These are phyloP conservation scores for Brachypodius melanocephalos DNA, from an alignment of 2,113 vertebrate genomes.

Conservation along the genomic window DNA sequence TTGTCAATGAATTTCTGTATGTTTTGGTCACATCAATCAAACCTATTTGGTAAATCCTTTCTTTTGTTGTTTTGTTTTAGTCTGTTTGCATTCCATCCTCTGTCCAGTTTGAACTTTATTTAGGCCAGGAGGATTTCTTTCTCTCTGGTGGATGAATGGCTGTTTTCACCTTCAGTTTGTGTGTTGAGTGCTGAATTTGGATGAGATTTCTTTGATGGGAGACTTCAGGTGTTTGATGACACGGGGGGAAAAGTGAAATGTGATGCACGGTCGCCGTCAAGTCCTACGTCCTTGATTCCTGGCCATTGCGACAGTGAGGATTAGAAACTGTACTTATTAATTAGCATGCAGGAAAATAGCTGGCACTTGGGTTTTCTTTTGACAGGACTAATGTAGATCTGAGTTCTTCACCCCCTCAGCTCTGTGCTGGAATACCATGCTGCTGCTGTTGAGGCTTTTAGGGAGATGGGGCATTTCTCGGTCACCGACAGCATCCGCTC, in stretches of 20 bases:
- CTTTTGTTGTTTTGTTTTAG: not conserved
- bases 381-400: too few species aligned
- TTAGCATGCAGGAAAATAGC: too few species aligned
- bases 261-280: not conserved
- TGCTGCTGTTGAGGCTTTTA: not conserved
- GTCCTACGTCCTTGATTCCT: not conserved
- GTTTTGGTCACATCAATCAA: conserved; percentile 70
- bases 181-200: not conserved
- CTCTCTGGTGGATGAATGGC: not conserved
- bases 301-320: not conserved
- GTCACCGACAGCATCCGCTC: conserved; percentile 75
- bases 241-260: not conserved
- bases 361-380: too few species aligned
- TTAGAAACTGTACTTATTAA: too few species aligned
- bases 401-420: too few species aligned
- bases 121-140: not conserved
- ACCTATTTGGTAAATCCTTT: conserved; percentile 77
- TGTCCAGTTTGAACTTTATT: not conserved
- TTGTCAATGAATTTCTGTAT: conserved; percentile 85
- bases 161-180: not conserved
- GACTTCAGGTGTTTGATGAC: not conserved
- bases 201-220: not conserved
- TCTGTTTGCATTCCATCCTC: not conserved
- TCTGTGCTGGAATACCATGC: too few species aligned
- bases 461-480: conserved; percentile 63